Percentiles rank a stretch among this genome's conserved stretches.
phyloP scores from a whole-genome alignment of 2,888 invertebrate species.

The Ochlodes sylvanus region DNA sequence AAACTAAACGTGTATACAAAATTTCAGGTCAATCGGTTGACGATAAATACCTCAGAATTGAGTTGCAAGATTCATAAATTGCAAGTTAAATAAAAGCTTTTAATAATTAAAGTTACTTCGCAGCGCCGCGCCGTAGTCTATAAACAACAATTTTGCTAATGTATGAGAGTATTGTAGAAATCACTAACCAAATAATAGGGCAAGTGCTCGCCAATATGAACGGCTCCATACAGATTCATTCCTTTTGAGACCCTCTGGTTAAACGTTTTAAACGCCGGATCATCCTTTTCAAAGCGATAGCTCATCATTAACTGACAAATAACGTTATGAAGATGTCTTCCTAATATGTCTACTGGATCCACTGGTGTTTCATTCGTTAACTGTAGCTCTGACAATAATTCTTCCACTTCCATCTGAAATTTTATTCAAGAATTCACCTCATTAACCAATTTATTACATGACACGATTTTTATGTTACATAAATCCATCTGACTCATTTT shows the following conservation, averaged over 20 bases:
- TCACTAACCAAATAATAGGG: conserved; percentile 84
- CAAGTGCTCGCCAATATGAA: conserved; percentile 90
- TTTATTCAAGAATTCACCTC: background rate
- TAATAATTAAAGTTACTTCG: too few relatives aligned
- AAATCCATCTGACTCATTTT: too few relatives aligned
- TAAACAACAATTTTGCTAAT: too few relatives aligned
- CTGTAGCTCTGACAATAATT: conserved; percentile 85
- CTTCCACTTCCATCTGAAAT: conserved; percentile 88
- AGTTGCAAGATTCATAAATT: too few relatives aligned
- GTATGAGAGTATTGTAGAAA: too few relatives aligned
- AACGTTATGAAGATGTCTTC: conserved; percentile 92
- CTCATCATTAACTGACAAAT: conserved; percentile 94
- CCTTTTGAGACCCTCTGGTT: conserved; percentile 92
- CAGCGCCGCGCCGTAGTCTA: too few relatives aligned
- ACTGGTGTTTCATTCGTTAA: conserved; percentile 84
- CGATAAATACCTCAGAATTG: too few relatives aligned
- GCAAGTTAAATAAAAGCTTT: too few relatives aligned
- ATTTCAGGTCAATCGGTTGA: too few relatives aligned
- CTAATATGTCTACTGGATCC: conserved; percentile 88
- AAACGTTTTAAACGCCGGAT: conserved; percentile 88
- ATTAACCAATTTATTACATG: too few relatives aligned
- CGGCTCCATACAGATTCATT: conserved; percentile 90
- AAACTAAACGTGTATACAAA: too few relatives aligned
- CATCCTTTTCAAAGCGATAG: conserved; percentile 89
- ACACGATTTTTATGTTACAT: too few relatives aligned